Conservation (phyloP, 2,797 vertebrate species). For the Acomys russatus region DNA sequence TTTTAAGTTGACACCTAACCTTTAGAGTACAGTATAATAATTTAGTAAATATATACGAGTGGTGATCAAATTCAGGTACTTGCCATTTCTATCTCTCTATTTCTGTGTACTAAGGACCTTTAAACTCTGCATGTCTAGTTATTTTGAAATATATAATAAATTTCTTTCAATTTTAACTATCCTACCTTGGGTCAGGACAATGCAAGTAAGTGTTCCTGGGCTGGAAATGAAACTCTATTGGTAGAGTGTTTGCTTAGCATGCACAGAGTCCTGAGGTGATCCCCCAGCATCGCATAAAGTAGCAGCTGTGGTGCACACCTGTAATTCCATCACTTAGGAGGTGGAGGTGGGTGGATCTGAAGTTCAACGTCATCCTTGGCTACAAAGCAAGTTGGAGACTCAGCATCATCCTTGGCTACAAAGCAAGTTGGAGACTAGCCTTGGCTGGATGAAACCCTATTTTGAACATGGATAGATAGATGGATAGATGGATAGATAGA, state of each 20-base stretch:
- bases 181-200: not conserved
- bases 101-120: not conserved
- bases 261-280: not conserved
- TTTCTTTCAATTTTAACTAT: not conserved
- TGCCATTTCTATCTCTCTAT: not conserved
- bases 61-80: not conserved
- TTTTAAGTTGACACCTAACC: not conserved
- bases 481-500: too few species aligned
- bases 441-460: too few species aligned
- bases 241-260: not conserved
- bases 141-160: not conserved
- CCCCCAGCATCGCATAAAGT: not conserved
- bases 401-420: too few species aligned
- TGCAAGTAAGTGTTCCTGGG: not conserved
- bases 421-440: too few species aligned
- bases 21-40: not conserved
- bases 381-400: not conserved
- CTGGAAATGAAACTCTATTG: not conserved
- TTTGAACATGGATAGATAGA: too few species aligned
- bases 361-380: not conserved
- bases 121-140: not conserved
- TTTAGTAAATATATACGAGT: not conserved
- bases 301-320: not conserved
- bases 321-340: not conserved
- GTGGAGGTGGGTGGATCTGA: not conserved